phyloP scores from a whole-genome alignment of 2,113 vertebrate genomes.

The Echinops telfairi region DNA sequence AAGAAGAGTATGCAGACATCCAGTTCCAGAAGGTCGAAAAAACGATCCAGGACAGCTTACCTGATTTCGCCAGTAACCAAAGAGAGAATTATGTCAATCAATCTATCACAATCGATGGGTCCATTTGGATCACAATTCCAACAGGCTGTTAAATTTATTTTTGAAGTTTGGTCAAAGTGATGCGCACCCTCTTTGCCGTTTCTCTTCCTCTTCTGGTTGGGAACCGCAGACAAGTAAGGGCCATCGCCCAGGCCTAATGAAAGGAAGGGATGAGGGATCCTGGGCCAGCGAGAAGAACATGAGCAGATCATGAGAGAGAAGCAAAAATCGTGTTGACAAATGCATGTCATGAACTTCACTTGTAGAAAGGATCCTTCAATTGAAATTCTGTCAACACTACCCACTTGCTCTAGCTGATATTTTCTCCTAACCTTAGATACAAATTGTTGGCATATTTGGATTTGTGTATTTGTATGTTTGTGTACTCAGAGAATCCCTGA shows the following conservation, averaged over 20 bases:
- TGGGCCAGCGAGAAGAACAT: not conserved
- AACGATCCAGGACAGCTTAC: not conserved
- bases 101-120: not conserved
- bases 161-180: constrained; percentile 26
- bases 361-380: not conserved
- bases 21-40: not conserved
- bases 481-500: not conserved
- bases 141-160: not conserved
- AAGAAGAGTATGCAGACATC: not conserved
- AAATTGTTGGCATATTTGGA: not conserved
- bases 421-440: not conserved
- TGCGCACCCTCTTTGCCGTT: not conserved
- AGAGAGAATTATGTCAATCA: not conserved
- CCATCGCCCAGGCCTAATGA: not conserved
- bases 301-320: not conserved
- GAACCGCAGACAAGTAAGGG: not conserved
- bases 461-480: not conserved
- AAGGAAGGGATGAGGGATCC: not conserved
- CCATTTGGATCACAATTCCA: not conserved
- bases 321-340: not conserved
- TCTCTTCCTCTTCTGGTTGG: not conserved
- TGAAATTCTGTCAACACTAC: not conserved
- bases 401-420: not conserved
- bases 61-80: not conserved
- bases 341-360: not conserved